Evolutionary conservation across 2,888 invertebrate genomes (phyloP), one percentile per base, ranked within the genome.

Genomic region (Acrobeloides nanus): DNA sequence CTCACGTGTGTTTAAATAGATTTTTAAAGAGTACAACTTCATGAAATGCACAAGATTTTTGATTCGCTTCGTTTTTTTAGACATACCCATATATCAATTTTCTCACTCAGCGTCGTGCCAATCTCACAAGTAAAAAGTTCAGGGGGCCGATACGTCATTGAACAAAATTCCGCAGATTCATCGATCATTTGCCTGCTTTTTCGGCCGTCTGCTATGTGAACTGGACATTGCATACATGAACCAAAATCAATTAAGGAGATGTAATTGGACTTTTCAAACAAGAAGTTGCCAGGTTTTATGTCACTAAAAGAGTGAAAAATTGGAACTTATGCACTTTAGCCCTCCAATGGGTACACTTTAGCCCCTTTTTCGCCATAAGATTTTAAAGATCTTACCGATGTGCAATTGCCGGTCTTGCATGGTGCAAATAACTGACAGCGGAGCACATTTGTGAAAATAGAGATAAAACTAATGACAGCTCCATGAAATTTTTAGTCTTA

Each of bases 111-210:
- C 63, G 82, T 82, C 65, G 84, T 82, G 66, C 85, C 84, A 50
- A 83, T 83, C 75, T 87, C 84, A 8, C 88, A 86, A 62, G 83
- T 83, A 71, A 89, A 89, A 40, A 89, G 76, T 75, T 89, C 89
- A 1, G 89, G 89, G 1, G 88, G 86, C 62, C 86, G 78, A 72
- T 87, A 89, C 3, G 87, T 83, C 84, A 89, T 87, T 21, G 86
- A 85, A 74, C 86, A 86, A 51, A 84, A 79, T 75, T 88, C 87
- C 39, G 84, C 85, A 1, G 87, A 87, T 41, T 82, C 76, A 71
- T 89, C 89, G 76, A 87, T 82, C 34, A 84, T 74, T 18, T 61
- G 46, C 43, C 61, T 57, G 24, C 69, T 65, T 7, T 76, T 76
- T 20, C 75, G 72, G n/a, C 73, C 58, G 17, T 73, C 54, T 18